Evolutionary conservation across 92 coral and sea anemone genomes (phyloP), one percentile per base, ranked within the genome.

Genomic region (Diadumene lineata): DNA sequence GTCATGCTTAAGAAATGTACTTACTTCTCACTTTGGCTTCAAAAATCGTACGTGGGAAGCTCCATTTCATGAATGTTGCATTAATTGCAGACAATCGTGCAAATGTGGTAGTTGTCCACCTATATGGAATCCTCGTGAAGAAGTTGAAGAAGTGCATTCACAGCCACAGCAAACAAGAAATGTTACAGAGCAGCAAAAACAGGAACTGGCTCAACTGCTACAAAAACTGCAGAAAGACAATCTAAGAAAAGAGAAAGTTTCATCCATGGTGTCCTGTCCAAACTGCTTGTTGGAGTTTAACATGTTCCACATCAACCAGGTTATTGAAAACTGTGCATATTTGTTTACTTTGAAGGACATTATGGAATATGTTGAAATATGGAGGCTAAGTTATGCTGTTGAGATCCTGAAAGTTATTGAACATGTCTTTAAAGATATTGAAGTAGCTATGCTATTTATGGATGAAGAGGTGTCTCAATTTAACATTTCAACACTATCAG

Each of bases 221-320:
- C 48, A 13, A 38, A 24, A 28, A 61, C 51, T 74, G 23, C 79
- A 74, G 60, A 28, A 43, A 43, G 30, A 57, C 0, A 31, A 60
- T 31, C n/a, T 11, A 21, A 60, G 43, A 13, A 27, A 32, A 15
- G 48, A 56, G 1, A 17, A 73, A 28, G 73, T 72, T 1, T 33
- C 60, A 1, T 56, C 70, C 38, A 80, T 84, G 85, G 92, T 88
- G 46, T 30, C 89, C 1, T 87, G 92, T 66, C 92, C 92, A 13
- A 88, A 77, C 77, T 46, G 70, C 28, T 46, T 88, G 16, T 34
- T 88, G 29, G 87, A 84, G 73, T 81, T 88, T 38, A 84, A 88
- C 71, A 18, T 53, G 0, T 88, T 88, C 50, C 93, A 88, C 69
- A 80, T 88, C 24, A 72, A 84, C 11, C 93, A 88, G 68, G 83